Evolutionary conservation across 2,113 vertebrate genomes (phyloP), one percentile per base, ranked within the genome.

Genomic region (Daphoenositta chrysoptera): DNA sequence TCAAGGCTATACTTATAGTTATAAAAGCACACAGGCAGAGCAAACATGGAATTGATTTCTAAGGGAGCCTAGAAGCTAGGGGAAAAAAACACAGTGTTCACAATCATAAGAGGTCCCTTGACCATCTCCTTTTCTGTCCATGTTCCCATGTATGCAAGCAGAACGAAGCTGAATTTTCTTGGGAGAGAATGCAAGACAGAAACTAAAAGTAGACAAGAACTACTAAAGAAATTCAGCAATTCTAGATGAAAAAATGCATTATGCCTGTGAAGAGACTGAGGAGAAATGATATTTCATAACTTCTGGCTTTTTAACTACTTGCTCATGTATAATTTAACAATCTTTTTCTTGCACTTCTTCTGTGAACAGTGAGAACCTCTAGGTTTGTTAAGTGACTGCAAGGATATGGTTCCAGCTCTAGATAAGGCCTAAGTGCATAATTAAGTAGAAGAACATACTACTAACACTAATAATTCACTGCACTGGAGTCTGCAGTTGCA

Each of bases 271-370:
- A 88, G 48, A 91, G 28, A 68, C 66, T 27, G 27, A 89, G 44
- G 51, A 92, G 83, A 96, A 96, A 89, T 58, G 6, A 61, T 71
- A 81, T 76, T 61, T 95, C 70, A 17, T 93, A 92, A 89, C 51
- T 92, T 84, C 64, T 81, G 60, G 87, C 92, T 70, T 94, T 95
- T 83, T 93, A 90, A 78, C 89, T 90, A 68, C 80, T 78, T 72
- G 68, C 35, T 93, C 69, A 89, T 82, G 48, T 76, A 87, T 84
- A 93, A 94, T 94, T 92, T 83, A 96, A 83, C 18, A 48, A 13
- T 61, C 48, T 71, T 92, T 69, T 94, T 71, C 58, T 83, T 79
- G 47, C 40, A 91, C 51, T 84, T 31, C 66, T 86, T 72, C 70
- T 88, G 70, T n/a, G 70, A 94, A 87, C 64, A 65, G 37, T 0